These are phyloP conservation scores for Callithrix jacchus DNA, from an alignment of 2,113 vertebrate species.

Conservation along the genomic window DNA sequence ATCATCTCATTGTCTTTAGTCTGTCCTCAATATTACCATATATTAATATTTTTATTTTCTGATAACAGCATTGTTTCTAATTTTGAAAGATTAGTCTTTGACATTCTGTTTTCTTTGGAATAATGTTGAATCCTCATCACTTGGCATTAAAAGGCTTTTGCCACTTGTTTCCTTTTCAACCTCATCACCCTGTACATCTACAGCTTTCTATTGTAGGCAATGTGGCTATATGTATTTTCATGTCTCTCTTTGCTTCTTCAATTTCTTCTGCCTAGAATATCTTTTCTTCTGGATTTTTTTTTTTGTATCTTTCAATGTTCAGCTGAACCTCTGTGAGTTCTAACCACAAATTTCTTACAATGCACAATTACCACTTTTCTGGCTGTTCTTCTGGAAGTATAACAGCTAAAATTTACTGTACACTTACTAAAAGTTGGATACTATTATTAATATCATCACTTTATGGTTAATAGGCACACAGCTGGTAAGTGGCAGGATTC, in stretches of 20 bases:
- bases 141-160: neutral
- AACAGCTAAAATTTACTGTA: neutral
- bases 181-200: neutral
- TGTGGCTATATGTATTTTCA: neutral
- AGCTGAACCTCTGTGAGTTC: neutral
- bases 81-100: conserved; percentile 30
- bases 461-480: neutral
- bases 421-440: neutral
- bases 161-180: neutral
- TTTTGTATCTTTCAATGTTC: neutral
- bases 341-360: neutral
- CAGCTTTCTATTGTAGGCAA: neutral
- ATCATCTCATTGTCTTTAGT: conserved; percentile 46
- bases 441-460: neutral
- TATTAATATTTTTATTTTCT: conserved; percentile 48
- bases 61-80: conserved; percentile 34
- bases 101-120: neutral
- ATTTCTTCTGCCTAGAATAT: neutral
- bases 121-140: neutral
- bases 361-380: neutral
- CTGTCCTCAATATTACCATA: conserved; percentile 25
- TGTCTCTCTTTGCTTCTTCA: neutral
- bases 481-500: neutral
- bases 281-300: neutral
- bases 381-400: neutral